Base-by-base conservation (phyloP, 2,797 vertebrate species). In the Crenichthys baileyi region DNA sequence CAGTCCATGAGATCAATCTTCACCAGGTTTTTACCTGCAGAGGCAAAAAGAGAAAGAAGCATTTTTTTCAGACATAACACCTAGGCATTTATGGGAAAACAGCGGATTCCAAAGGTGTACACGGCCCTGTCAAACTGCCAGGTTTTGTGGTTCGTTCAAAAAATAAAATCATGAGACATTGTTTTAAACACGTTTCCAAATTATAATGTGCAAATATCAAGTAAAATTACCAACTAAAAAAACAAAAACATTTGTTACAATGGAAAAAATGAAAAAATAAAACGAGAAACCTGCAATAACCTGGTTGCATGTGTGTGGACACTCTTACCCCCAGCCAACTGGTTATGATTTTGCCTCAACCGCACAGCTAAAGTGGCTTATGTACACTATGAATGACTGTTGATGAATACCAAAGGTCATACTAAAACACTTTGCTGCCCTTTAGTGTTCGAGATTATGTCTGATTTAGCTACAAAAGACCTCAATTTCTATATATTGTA, bases 1-100 rank as follows among this genome's bases (percentile, higher is more conserved):
- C 97, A 98, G 93, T 97, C 97, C 95, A 95, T 96, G 56, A 98
- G 90, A 83, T 98, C 96, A 77, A 98, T 96, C 94, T 97, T 97
- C 84, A 98, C 87, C 51, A 95, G 89, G 78, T 94, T 96, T 76
- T 95, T 93, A 85, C 95, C 97, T 98, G 92, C 29, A 82, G 9
- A 4, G 13, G 67, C 4, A 70, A 67, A 65, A 20, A 72, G 22
- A 20, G 5, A 53, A 12, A 12, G 2, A 63, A 15, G 12, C 26
- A 2, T 1, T 41, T 24, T 41, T 68, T 36, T 2, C 12, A 58
- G 1, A 22, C 22, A 39, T 46, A 11, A 71, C 15, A 0, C 5
- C 36, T 18, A 22, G 4, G 63, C 18, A 36, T 36, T 56, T 44
- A n/a, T 5, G 0, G 3, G 16, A 53, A 18, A 16, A 70, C 18